These are phyloP conservation scores for Leptopterna dolabrata DNA, from an alignment of 2,888 invertebrate species.

Conservation along the genomic window DNA sequence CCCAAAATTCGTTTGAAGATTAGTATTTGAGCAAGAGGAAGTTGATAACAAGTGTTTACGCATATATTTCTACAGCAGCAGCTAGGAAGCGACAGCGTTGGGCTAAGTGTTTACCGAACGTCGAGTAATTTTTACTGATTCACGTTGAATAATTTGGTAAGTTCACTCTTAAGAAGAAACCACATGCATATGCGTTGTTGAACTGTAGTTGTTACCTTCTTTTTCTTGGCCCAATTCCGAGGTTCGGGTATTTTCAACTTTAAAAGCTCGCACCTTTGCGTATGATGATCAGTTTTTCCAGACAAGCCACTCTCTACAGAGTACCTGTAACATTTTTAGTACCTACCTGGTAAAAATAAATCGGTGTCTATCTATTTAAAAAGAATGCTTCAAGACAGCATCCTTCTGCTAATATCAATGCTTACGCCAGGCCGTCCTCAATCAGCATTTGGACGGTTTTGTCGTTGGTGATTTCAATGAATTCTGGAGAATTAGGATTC, in stretches of 20 bases:
- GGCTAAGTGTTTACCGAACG: no score
- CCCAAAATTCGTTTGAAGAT: no score
- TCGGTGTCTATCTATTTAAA: no score
- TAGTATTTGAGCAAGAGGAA: no score
- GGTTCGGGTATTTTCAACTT: slow-evolving; percentile 78
- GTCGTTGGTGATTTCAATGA: slow-evolving; percentile 76
- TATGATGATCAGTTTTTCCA: slow-evolving; percentile 47
- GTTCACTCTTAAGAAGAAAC: no score
- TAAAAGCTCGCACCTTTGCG: slow-evolving; percentile 67
- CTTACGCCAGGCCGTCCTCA: slow-evolving; percentile 83
- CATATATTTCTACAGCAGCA: no score
- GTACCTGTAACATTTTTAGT: slow-evolving; percentile 29
- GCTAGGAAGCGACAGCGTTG: no score
- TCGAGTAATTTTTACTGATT: no score
- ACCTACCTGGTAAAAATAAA: not conserved
- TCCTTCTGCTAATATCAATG: slow-evolving; percentile 62
- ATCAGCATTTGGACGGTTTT: slow-evolving; percentile 80
- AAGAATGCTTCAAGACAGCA: no score
- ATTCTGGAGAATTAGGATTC: slow-evolving; percentile 79
- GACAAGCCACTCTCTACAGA: slow-evolving; percentile 46
- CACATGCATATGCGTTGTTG: no score
- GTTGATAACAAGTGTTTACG: no score
- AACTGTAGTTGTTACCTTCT: slow-evolving; percentile 67
- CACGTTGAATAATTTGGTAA: no score
- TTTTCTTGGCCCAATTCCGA: slow-evolving; percentile 77